Conservation (phyloP, 2,888 invertebrate species). For the Nemurella pictetii region DNA sequence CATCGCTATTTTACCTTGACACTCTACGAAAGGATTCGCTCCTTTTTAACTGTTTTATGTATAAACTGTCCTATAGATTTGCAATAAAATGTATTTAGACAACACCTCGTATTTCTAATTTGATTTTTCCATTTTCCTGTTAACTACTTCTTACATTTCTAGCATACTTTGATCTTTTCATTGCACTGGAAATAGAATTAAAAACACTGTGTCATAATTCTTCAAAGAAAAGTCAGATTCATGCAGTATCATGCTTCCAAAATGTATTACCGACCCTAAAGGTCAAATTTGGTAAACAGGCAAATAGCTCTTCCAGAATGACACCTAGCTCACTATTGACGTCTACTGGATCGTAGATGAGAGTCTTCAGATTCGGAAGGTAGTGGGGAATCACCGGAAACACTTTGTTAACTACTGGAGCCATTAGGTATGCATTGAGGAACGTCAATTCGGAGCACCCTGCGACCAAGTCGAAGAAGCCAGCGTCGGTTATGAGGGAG, state of each 20-base stretch:
- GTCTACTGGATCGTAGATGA: not conserved
- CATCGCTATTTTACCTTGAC: not conserved
- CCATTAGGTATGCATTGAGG: not conserved
- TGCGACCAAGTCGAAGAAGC: not conserved
- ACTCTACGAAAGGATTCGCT: not conserved
- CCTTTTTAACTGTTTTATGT: not conserved
- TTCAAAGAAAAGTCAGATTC: not conserved
- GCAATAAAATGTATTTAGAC: constrained; percentile 7
- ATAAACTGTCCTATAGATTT: constrained; percentile 7
- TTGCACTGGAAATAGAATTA: too few relatives aligned
- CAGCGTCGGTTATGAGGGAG: not conserved
- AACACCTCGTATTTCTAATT: too few relatives aligned
- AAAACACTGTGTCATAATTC: too few relatives aligned
- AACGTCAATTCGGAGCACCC: not conserved
- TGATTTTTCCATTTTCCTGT: too few relatives aligned
- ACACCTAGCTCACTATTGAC: not conserved
- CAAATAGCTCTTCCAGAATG: not conserved
- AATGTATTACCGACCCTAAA: not conserved
- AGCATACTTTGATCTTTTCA: too few relatives aligned
- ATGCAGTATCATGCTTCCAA: not conserved
- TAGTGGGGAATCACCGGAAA: not conserved
- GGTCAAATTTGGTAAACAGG: not conserved
- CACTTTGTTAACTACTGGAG: not conserved
- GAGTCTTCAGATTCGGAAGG: not conserved
- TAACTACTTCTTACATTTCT: not conserved